Evolutionary conservation across 2,113 vertebrate genomes (phyloP).

Genomic region (Talpa occidentalis): DNA sequence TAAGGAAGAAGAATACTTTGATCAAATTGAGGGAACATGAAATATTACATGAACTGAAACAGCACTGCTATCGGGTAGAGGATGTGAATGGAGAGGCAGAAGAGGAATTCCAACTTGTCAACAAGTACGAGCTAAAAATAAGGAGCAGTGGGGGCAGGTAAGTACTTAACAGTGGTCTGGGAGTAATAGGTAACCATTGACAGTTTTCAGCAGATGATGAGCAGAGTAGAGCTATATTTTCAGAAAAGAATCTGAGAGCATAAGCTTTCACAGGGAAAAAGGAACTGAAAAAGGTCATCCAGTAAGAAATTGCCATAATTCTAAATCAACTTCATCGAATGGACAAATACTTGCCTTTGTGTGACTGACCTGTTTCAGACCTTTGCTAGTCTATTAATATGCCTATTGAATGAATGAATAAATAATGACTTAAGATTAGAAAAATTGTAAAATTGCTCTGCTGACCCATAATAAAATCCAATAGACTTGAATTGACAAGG

Average conservation of each 20-base stretch:
- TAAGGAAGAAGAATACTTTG: not conserved
- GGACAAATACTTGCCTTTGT: not conserved
- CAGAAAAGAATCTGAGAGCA: not conserved
- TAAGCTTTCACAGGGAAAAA: not conserved
- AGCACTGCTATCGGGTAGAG: not conserved
- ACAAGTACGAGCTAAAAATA: not conserved
- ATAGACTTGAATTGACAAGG: not conserved
- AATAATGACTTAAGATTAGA: not conserved
- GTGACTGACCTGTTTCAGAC: not conserved
- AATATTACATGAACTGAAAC: not conserved
- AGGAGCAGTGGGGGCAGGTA: not conserved
- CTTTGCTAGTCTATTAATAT: not conserved
- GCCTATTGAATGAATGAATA: not conserved
- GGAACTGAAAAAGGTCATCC: not conserved
- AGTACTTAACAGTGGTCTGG: not conserved
- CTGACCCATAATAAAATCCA: not conserved
- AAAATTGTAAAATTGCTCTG: not conserved
- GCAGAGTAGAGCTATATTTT: not conserved
- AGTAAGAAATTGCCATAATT: not conserved
- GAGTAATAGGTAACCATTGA: not conserved
- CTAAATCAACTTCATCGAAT: not conserved
- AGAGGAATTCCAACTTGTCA: not conserved
- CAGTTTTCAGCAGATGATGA: not conserved
- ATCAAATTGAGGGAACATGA: not conserved
- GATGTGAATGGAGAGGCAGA: not conserved